Base-by-base conservation (phyloP, 1,140 invertebrate genomes). In the Notospermus geniculatus region DNA sequence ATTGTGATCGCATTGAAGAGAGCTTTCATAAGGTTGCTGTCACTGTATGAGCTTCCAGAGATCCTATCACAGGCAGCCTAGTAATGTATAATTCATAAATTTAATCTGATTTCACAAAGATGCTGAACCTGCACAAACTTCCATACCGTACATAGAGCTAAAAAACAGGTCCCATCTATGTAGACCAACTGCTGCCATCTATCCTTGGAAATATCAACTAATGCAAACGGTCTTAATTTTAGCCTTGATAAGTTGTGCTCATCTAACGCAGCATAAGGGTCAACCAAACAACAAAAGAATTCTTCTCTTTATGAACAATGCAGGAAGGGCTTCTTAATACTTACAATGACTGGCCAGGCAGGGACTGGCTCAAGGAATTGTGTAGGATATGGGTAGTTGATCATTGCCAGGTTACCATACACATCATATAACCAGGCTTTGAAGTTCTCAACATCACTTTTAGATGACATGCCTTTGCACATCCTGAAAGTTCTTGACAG, bases 381-480 rank as follows among this genome's bases (percentile, higher is more conserved):
- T 0, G 88, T 85, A 2, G 88, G 82, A 79, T 95, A 97, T 0
- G 94, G 94, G 82, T 97, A 97, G 80, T 98, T 89, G 0, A 90
- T 87, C 93, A 97, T 97, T 0, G 93, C 91, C 43, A 96, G 71
- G 72, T 89, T 88, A 7, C 84, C 84, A 74, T 89, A 95, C 46
- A 92, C 84, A 50, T 89, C 84, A 7, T 55, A 58, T 23, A 85
- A 58, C 75, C 75, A 84, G 13, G 52, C 67, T 62, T 76, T 78
- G n/a, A 81, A 66, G 22, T 79, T 68, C 0, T 53, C 46, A 9
- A 72, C 53, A 57, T 73, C 73, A 45, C 90, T 71, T 78, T 85
- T 90, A 23, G 86, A 81, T 67, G 86, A 85, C 59, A 94, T 67
- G 23, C 73, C 71, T 13, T 64, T 58, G 66, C 79, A 80, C 19